These are phyloP conservation scores for Phrixothrix hirtus DNA, from an alignment of 2,888 invertebrate species.

Conservation along the genomic window DNA sequence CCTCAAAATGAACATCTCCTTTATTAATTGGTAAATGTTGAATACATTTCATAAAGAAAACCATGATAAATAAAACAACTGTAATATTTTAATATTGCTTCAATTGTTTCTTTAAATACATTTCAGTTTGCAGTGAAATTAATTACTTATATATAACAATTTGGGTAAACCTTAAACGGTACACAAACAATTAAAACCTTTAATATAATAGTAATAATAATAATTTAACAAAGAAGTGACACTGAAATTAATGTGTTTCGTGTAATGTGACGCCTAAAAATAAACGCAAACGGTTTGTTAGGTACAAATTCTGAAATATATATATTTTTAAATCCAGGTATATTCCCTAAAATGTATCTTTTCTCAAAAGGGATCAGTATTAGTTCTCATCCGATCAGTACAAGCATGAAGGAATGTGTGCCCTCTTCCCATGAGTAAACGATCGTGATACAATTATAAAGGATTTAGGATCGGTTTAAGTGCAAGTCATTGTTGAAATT, in stretches of 20 bases:
- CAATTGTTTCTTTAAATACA: no score
- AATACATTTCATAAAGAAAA: conserved; percentile 1
- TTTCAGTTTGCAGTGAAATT: no score
- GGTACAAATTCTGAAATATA: conserved; percentile 1
- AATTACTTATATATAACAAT: no score
- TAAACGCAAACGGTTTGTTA: no score
- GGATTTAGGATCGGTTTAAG: conserved; percentile 36
- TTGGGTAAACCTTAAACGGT: no score
- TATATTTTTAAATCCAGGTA: conserved; percentile 6
- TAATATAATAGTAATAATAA: no score
- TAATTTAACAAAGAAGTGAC: no score
- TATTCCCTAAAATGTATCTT: conserved; percentile 14
- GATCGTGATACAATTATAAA: conserved; percentile 39
- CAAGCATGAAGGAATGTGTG: conserved; percentile 21
- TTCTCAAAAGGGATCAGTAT: conserved; percentile 19
- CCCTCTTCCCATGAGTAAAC: conserved; percentile 25
- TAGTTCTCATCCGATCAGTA: conserved; percentile 23
- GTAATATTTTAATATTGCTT: no score
- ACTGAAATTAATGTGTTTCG: no score
- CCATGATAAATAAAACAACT: no score
- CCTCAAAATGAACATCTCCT: conserved; percentile 11
- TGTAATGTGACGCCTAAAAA: no score
- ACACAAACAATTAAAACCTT: no score
- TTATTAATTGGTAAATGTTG: conserved; percentile 19
- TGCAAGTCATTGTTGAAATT: conserved; percentile 35